Evolutionary conservation across 23 tunicate genomes (phyloP).

Genomic region (Phallusia fumigata): DNA sequence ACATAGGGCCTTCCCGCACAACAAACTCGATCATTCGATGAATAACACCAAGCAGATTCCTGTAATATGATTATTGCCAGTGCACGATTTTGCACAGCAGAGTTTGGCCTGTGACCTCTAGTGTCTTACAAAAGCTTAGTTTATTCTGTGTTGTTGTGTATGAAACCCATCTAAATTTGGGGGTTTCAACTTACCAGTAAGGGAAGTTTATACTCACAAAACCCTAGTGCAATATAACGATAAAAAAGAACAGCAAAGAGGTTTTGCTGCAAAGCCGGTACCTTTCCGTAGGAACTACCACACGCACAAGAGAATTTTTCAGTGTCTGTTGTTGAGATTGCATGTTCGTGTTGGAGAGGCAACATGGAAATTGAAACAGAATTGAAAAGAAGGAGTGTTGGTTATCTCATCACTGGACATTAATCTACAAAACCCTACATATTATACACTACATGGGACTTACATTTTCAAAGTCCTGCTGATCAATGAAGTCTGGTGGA

Average conservation of each 20-base stretch:
- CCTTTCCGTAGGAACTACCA: constrained; percentile 98
- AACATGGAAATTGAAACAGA: constrained; percentile 54
- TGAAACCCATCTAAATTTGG: not conserved
- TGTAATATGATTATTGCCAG: constrained; percentile 32
- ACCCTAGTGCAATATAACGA: not conserved
- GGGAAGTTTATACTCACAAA: not conserved
- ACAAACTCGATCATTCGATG: constrained; percentile 97
- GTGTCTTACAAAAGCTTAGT: no score
- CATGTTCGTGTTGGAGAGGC: constrained; percentile 14
- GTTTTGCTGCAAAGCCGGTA: constrained; percentile 27
- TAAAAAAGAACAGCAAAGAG: not conserved
- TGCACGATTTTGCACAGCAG: not conserved
- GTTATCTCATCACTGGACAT: not conserved
- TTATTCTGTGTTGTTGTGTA: not conserved
- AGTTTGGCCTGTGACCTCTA: no score
- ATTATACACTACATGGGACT: not conserved
- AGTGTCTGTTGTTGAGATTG: constrained; percentile 67
- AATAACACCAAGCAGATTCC: constrained; percentile 73
- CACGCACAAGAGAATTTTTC: constrained; percentile 93
- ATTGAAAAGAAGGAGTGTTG: constrained; percentile 30
- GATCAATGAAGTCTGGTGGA: constrained; percentile 72
- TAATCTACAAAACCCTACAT: not conserved
- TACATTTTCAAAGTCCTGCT: constrained; percentile 90
- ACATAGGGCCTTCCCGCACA: constrained; percentile 97
- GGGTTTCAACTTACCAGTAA: not conserved